Evolutionary conservation across 2,797 vertebrate species (phyloP).

Genomic region (Antrozous pallidus): DNA sequence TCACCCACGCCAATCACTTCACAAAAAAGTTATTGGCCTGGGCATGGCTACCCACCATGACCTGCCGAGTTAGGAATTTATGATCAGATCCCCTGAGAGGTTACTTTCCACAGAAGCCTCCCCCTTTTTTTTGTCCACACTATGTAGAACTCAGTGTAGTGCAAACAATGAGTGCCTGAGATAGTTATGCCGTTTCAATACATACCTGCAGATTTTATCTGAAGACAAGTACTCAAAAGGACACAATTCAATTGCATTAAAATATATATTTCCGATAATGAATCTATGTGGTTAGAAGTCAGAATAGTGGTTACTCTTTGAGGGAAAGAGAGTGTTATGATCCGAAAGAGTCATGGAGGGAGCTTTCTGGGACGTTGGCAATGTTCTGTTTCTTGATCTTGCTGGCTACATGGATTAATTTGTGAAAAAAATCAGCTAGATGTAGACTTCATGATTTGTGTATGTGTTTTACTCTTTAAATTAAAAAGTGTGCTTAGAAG

Average conservation of each 20-base stretch:
- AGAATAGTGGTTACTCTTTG: background rate
- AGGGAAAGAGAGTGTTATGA: background rate
- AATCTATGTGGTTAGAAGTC: background rate
- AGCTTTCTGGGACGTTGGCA: background rate
- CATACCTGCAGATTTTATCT: background rate
- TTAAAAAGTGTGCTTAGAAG: conserved; percentile 12
- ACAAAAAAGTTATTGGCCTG: background rate
- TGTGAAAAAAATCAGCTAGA: background rate
- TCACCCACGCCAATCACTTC: background rate
- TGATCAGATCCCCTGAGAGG: background rate
- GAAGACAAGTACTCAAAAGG: background rate
- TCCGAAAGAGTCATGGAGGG: background rate
- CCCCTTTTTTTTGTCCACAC: background rate
- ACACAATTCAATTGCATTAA: background rate
- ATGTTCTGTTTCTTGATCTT: background rate
- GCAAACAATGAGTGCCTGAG: background rate
- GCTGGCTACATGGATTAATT: background rate
- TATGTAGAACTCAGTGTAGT: background rate
- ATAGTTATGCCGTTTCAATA: background rate
- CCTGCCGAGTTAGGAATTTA: background rate
- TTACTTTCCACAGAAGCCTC: background rate
- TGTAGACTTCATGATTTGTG: background rate
- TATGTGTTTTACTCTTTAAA: conserved; percentile 11
- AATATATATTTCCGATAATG: background rate
- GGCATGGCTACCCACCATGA: background rate